Conservation (phyloP, 2,797 vertebrate genomes). For the Discoglossus pictus region DNA sequence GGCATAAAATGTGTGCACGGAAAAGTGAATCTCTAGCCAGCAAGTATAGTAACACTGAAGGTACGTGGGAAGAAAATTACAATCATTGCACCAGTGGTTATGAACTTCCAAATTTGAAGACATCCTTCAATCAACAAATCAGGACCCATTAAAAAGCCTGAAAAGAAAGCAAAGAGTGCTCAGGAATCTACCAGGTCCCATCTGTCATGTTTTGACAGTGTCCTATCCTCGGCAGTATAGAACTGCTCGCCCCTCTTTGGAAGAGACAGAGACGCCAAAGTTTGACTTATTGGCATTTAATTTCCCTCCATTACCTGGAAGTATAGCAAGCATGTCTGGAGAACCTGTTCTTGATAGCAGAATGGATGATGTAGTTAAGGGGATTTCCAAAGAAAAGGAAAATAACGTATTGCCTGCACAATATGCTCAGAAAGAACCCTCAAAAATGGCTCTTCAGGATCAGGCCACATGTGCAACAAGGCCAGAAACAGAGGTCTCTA, state of each 20-base stretch:
- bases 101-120: no score
- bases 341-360: constrained; percentile 90
- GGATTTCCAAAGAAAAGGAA: constrained; percentile 89
- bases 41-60: no score
- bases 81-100: no score
- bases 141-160: no score
- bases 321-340: constrained; percentile 81
- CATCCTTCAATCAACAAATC: no score
- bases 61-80: no score
- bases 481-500: constrained; percentile 58
- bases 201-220: no score
- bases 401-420: constrained; percentile 64
- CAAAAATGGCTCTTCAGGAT: constrained; percentile 52
- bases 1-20: no score
- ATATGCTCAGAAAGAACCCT: constrained; percentile 61
- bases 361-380: constrained; percentile 91
- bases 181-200: no score
- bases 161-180: no score
- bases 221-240: no score
- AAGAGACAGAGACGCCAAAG: constrained; percentile 89
- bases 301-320: constrained; percentile 95
- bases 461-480: constrained; percentile 57
- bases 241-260: constrained; percentile 80
- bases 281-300: constrained; percentile 94
- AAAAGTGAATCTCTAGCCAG: no score